phyloP scores from a whole-genome alignment of 2,113 vertebrate species.

The Macroglossus sobrinus region DNA sequence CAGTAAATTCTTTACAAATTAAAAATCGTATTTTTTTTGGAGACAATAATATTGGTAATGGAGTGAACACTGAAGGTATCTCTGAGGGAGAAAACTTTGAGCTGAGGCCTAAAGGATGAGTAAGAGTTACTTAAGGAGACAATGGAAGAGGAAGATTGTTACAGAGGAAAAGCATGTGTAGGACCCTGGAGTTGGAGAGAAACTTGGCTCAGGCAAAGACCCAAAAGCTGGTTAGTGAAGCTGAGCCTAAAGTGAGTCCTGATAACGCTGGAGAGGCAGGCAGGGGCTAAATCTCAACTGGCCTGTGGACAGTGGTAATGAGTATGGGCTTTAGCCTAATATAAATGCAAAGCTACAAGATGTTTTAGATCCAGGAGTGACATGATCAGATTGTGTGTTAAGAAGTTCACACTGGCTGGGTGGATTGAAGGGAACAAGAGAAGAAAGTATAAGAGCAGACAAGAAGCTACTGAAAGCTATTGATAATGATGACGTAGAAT shows the following conservation, averaged over 20 bases:
- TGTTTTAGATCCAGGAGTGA: not conserved
- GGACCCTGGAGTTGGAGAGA: not conserved
- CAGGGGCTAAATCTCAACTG: not conserved
- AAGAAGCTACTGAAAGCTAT: not conserved
- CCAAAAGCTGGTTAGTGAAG: not conserved
- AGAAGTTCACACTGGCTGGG: not conserved
- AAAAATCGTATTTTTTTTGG: not conserved
- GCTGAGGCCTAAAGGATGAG: not conserved
- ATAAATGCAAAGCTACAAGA: not conserved
- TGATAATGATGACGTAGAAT: not conserved
- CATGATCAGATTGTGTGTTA: not conserved
- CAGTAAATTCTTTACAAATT: not conserved
- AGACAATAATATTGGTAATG: not conserved
- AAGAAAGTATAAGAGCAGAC: not conserved
- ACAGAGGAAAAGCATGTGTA: not conserved
- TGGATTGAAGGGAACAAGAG: not conserved
- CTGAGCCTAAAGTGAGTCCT: not conserved
- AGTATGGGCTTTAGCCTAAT: not conserved
- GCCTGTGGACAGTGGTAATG: not conserved
- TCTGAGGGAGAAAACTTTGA: not conserved
- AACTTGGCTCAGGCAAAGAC: not conserved
- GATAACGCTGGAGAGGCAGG: not conserved
- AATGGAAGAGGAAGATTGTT: not conserved
- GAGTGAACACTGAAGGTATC: not conserved
- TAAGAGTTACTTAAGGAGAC: not conserved